A percentile compares a stretch with the other conserved stretches of the same genome.
Evolutionary conservation across 1,140 invertebrate species (phyloP).

Genomic region (Adoxophyes honmai): DNA sequence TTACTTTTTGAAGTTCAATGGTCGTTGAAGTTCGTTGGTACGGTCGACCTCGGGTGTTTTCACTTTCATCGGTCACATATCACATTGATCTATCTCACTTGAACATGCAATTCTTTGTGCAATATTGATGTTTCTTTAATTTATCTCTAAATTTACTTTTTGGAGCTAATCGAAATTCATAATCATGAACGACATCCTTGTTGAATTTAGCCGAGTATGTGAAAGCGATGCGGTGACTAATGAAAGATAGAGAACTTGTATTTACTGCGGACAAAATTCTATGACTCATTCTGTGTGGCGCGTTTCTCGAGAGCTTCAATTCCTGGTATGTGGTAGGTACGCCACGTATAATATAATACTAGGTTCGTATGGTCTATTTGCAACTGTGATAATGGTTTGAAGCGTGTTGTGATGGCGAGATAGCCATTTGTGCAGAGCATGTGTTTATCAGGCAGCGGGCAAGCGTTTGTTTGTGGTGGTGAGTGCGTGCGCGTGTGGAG

Average conservation of each 20-base stretch:
- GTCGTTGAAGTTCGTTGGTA: constrained; percentile 28
- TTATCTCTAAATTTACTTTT: no score
- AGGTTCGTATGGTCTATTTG: constrained; percentile 13
- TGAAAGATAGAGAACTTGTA: constrained; percentile 1
- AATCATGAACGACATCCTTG: no score
- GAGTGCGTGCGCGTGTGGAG: constrained; percentile 63
- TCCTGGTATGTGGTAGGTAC: not conserved
- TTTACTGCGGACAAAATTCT: not conserved
- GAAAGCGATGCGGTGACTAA: constrained; percentile 5
- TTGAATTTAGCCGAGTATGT: not conserved
- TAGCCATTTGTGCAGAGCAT: constrained; percentile 35
- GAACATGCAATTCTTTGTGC: no score
- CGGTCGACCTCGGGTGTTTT: constrained; percentile 33
- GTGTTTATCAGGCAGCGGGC: constrained; percentile 55
- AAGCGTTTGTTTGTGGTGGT: constrained; percentile 63
- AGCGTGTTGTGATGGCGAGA: constrained; percentile 28
- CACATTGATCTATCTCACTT: no score
- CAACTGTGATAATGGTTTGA: constrained; percentile 20
- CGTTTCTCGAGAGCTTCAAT: not conserved
- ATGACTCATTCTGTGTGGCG: constrained; percentile 10
- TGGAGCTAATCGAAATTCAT: no score
- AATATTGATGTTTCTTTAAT: no score
- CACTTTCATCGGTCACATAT: constrained; percentile 27
- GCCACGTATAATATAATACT: not conserved
- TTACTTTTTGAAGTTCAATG: constrained; percentile 26